Evolutionary conservation across 2,113 vertebrate species (phyloP), one percentile per base, ranked within the genome.

Genomic region (Phaethornis superciliosus): DNA sequence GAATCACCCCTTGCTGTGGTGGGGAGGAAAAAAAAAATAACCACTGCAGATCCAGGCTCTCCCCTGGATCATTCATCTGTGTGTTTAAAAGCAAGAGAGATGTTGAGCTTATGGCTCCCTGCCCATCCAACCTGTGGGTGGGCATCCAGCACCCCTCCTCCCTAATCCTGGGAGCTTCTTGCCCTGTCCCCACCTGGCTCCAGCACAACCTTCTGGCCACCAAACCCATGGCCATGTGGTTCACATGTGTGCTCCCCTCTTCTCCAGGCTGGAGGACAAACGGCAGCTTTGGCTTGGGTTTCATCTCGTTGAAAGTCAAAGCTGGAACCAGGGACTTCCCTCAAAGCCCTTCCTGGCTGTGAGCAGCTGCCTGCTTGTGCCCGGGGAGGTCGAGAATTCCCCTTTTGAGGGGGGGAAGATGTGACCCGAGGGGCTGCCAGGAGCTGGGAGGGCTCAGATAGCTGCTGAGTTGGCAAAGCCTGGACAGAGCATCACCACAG

Each of bases 381-480:
- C 26, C 19, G 5, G 1, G 56, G 10, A 54, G 20, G 26, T 4
- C 23, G 2, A 10, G 14, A 21, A 30, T 32, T 27, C 7, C 7
- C 10, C 71, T 67, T 84, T 65, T 33, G 42, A 62, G 77, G 35
- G 35, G 20, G 16, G 26, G 24, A 35, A 19, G 51, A 33, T 47
- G 44, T 40, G 81, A 71, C 37, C 70, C 20, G 0, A 30, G 30
- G 18, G 22, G 37, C 6, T 1, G 1, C 3, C 0, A 1, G 32
- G 71, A 51, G 37, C 55, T 17, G 7, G 33, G 7, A 30, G 23
- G 30, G 26, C 30, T 56, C 4, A 0, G 3, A 12, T 1, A n/a
- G 59, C 19, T 2, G 1, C 3, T 4, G 33, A 5, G n/a, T 1
- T 32, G 81, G 56, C 65, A 81, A 67, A 12, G 3, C 22, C 20